Evolutionary conservation across 2,888 invertebrate species (phyloP).

Genomic region (Lepidonotus clava): DNA sequence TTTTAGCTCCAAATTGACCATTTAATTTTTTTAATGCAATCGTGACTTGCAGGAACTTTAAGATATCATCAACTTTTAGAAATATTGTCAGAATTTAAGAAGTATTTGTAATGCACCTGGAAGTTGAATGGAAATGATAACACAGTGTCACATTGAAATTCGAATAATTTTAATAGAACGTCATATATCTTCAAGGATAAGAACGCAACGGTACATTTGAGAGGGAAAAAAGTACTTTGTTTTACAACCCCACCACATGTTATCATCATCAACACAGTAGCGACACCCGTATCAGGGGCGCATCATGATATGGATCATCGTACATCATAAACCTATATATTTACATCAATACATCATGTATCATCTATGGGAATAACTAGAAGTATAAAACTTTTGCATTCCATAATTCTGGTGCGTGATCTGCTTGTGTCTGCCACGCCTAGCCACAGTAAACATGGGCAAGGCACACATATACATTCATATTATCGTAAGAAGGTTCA

Average conservation of each 20-base stretch:
- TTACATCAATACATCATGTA: conserved; percentile 25
- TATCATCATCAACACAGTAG: conserved; percentile 25
- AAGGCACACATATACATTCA: conserved; percentile 35
- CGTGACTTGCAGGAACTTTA: too few species aligned
- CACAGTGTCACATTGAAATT: conserved; percentile 16
- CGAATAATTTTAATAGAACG: conserved; percentile 46
- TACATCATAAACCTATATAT: conserved; percentile 1
- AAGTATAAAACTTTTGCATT: conserved; percentile 54
- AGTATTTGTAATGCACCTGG: too few species aligned
- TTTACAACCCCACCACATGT: conserved; percentile 24
- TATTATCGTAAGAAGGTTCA: neutral
- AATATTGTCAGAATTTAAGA: too few species aligned
- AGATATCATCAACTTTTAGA: too few species aligned
- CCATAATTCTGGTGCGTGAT: conserved; percentile 43
- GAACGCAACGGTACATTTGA: conserved; percentile 52
- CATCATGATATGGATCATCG: conserved; percentile 33
- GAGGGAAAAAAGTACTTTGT: conserved; percentile 43
- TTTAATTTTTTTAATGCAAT: too few species aligned
- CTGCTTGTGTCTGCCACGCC: conserved; percentile 34
- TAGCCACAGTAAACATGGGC: conserved; percentile 43
- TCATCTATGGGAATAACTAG: conserved; percentile 27
- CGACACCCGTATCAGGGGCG: neutral
- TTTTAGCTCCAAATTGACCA: too few species aligned
- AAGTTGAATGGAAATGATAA: neutral
- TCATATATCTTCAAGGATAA: conserved; percentile 48